Evolutionary conservation across 92 coral and sea anemone species (phyloP).

Genomic region (Epizoanthus illoricatus): DNA sequence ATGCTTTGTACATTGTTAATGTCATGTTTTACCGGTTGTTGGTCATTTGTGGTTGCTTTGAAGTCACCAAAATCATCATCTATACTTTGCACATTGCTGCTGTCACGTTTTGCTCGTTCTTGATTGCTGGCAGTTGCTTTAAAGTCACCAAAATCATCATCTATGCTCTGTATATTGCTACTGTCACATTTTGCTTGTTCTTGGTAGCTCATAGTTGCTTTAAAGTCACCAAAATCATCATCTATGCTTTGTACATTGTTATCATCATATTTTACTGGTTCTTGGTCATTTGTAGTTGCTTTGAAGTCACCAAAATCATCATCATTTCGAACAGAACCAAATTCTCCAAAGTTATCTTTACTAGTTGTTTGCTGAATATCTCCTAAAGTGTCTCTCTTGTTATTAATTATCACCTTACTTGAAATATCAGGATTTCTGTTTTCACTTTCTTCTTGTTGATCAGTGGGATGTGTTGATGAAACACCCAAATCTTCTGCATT

Average conservation of each 20-base stretch:
- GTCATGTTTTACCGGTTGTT: neutral
- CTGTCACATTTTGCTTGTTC: neutral
- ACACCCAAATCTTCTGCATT: neutral
- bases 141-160: slow-evolving; percentile 21
- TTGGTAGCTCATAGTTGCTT: neutral
- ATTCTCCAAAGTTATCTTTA: neutral
- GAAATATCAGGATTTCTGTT: neutral
- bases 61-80: slow-evolving; percentile 25
- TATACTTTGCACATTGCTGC: neutral
- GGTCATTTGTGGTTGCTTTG: neutral
- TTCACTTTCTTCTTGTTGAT: neutral
- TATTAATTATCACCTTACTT: neutral
- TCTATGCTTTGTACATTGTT: neutral
- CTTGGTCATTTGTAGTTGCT: neutral
- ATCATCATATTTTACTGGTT: neutral
- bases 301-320: slow-evolving; percentile 27
- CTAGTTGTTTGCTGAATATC: neutral
- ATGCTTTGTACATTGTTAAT: neutral
- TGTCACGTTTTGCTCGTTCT: neutral
- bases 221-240: neutral
- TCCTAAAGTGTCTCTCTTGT: neutral
- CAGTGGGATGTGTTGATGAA: neutral
- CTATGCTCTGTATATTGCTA: too few species aligned
- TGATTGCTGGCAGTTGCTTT: neutral
- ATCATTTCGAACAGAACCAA: neutral